Percentiles rank a stretch among this genome's conserved stretches.
Conservation (phyloP, 2,113 vertebrate species). For the Phalacrocorax aristotelis region DNA sequence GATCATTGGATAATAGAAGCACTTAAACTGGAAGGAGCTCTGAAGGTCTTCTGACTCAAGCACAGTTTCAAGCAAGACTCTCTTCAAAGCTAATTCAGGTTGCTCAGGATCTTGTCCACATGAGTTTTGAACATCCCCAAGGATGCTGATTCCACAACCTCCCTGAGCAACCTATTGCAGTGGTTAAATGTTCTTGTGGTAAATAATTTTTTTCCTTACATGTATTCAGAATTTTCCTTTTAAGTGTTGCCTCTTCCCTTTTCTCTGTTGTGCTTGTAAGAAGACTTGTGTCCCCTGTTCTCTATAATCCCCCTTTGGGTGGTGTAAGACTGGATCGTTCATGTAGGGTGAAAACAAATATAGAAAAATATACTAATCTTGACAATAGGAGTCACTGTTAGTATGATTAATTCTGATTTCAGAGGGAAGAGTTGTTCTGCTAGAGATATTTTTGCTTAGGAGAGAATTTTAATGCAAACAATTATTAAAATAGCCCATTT, state of each 20-base stretch:
- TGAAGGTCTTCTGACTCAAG: not conserved
- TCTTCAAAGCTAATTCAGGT: not conserved
- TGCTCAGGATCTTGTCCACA: not conserved
- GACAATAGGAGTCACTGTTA: not conserved
- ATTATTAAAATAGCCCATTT: not conserved
- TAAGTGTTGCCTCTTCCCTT: not conserved
- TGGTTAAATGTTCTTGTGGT: not conserved
- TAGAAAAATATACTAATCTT: not conserved
- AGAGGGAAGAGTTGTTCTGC: not conserved
- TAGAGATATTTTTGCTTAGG: not conserved
- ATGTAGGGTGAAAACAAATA: not conserved
- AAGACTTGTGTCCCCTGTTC: not conserved
- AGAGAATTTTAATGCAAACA: not conserved
- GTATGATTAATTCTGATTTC: not conserved
- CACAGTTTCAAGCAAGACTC: not conserved
- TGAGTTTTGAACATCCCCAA: not conserved
- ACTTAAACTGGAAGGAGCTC: not conserved
- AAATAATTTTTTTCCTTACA: not conserved
- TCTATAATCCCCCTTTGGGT: not conserved
- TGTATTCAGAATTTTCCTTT: not conserved
- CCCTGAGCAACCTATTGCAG: rapidly evolving
- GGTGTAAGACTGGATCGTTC: not conserved
- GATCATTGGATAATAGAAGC: not conserved
- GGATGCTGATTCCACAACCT: not conserved
- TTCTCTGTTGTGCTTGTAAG: not conserved